phyloP scores from a whole-genome alignment of 2,113 vertebrate genomes.

The Microtus pennsylvanicus region DNA sequence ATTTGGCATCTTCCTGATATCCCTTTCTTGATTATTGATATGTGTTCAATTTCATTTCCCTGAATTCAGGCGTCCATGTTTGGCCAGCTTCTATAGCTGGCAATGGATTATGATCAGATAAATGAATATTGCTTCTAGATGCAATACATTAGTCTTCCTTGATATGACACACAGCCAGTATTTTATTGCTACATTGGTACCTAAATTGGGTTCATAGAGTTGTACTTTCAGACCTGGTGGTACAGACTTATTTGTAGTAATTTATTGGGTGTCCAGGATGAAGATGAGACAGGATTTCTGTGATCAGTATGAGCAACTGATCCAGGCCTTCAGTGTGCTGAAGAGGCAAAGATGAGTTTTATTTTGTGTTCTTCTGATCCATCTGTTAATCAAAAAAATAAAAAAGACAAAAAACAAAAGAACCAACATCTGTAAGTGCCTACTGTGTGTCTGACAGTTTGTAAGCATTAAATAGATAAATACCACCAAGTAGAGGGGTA shows the following conservation, averaged over 20 bases:
- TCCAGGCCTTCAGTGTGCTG: not conserved
- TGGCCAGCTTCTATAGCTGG: not conserved
- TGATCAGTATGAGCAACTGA: not conserved
- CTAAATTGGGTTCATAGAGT: conserved; percentile 10
- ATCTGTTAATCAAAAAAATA: not conserved
- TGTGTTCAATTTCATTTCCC: not conserved
- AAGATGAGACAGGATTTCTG: not conserved
- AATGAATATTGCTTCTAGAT: conserved; percentile 38
- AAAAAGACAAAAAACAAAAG: not conserved
- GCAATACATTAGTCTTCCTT: not conserved
- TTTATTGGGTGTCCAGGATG: not conserved
- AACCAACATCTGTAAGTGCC: not conserved
- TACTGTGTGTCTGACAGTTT: not conserved
- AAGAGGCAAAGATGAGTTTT: not conserved
- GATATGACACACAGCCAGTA: not conserved
- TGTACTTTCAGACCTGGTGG: not conserved
- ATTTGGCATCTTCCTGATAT: not conserved
- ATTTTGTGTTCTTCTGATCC: conserved; percentile 11
- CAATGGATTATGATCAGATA: not conserved
- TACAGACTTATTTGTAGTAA: not conserved
- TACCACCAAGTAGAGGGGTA: not conserved
- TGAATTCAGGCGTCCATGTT: not conserved
- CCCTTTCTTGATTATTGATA: not conserved
- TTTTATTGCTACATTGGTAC: not conserved
- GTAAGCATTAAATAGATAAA: not conserved